These are phyloP conservation scores for Drosophila subsilvestris DNA, from an alignment of 2,888 invertebrate species.

Conservation along the genomic window DNA sequence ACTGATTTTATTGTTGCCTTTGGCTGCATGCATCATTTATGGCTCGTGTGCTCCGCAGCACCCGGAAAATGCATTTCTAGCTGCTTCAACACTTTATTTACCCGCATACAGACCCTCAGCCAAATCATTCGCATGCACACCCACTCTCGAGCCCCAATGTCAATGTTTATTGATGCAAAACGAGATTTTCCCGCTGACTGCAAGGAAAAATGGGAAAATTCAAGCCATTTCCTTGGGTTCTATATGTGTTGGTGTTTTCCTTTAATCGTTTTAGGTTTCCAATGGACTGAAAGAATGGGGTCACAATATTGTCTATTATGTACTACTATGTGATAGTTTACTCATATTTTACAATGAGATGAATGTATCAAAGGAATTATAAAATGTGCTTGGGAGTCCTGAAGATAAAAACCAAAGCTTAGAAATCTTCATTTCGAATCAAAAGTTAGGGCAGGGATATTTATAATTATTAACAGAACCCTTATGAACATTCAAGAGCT, in stretches of 20 bases:
- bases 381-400: no score
- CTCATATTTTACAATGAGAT: background rate
- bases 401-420: no score
- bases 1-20: slow-evolving; percentile 36
- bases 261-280: slow-evolving; percentile 39
- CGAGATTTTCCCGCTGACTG: slow-evolving; percentile 61
- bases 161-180: slow-evolving; percentile 79
- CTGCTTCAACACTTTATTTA: slow-evolving; percentile 48
- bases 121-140: slow-evolving; percentile 10
- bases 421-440: background rate
- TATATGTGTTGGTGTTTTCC: slow-evolving; percentile 16
- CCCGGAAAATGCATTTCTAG: slow-evolving; percentile 43
- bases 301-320: slow-evolving; percentile 3
- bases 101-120: slow-evolving; percentile 2
- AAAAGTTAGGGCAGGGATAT: background rate
- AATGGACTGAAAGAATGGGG: slow-evolving; percentile 15
- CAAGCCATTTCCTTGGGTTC: slow-evolving; percentile 32
- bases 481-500: background rate
- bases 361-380: no score
- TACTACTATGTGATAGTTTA: no score
- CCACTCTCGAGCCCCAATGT: slow-evolving; percentile 53
- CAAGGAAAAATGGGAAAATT: slow-evolving; percentile 43
- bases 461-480: background rate
- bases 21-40: slow-evolving; percentile 65
- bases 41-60: slow-evolving; percentile 24